phyloP scores from a whole-genome alignment of 2,113 vertebrate genomes.

The Trogon melanurus region DNA sequence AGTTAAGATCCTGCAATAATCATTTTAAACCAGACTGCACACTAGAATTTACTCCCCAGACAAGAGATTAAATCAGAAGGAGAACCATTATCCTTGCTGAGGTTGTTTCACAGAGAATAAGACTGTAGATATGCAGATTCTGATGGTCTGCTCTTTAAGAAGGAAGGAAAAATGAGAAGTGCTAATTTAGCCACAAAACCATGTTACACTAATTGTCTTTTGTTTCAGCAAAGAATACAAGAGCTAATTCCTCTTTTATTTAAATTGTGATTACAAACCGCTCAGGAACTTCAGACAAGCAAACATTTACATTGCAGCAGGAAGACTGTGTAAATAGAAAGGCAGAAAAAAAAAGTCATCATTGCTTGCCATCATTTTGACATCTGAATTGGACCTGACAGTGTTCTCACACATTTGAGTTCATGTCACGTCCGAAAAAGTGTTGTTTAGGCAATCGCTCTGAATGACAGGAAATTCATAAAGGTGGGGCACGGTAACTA shows the following conservation, averaged over 20 bases:
- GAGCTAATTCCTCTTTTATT: not conserved
- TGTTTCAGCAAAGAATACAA: not conserved
- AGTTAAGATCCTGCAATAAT: conserved; percentile 13
- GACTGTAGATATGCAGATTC: not conserved
- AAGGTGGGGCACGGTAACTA: conserved; percentile 39
- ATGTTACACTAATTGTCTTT: not conserved
- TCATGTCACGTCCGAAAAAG: not conserved
- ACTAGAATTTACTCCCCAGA: conserved; percentile 17
- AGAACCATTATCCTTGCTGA: not conserved
- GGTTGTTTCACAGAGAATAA: not conserved
- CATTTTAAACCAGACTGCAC: conserved; percentile 2
- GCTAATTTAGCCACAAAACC: not conserved
- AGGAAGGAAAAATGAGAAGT: not conserved
- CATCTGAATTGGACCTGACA: not conserved
- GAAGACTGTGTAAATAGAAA: conserved; percentile 1
- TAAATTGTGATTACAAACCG: not conserved
- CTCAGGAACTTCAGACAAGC: not conserved
- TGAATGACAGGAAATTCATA: conserved; percentile 72
- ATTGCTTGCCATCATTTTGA: not conserved
- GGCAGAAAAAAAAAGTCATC: not conserved
- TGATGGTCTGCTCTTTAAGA: not conserved
- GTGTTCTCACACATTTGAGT: not conserved
- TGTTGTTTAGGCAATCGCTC: conserved; percentile 52
- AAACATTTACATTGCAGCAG: conserved; percentile 30
- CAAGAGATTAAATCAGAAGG: conserved; percentile 7